Evolutionary conservation across 2,113 vertebrate species (phyloP), one percentile per base, ranked within the genome.

Genomic region (Psammodynastes pulverulentus): DNA sequence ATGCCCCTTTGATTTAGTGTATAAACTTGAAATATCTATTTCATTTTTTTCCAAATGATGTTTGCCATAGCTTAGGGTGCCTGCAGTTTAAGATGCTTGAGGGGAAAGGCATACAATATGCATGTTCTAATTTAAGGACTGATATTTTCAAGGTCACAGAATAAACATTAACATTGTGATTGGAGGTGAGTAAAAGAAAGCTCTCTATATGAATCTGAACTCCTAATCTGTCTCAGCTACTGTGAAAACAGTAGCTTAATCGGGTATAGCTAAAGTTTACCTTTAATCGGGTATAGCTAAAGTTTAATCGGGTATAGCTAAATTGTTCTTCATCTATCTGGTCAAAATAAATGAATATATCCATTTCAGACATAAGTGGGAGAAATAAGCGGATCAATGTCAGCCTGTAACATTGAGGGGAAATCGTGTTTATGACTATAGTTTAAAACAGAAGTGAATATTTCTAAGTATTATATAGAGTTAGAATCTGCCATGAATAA

Each of bases 321-420:
- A 94, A 93, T 34, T 79, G 1, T 87, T 91, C 90, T 6, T 86
- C 90, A 94, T 45, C 1, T 48, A 92, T 52, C 72, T 86, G 90
- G 54, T 89, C 43, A 93, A 93, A 94, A 21, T 1, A 89, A 90
- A 84, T 84, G 0, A 39, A 2, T 92, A 91, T 87, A 96, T 94
- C 93, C 15, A 17, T 96, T 92, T 7, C 0, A 19, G 5, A 87
- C 0, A 53, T 89, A 91, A 56, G 90, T 95, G 62, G 48, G 1
- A 90, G 13, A 95, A 93, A 92, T 86, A 93, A 90, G 12, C 0
- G 91, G 87, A 91, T 93, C 91, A 91, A 84, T 93, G 39, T 91
- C 0, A 90, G 58, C 1, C 13, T 88, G 92, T 86, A 93, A 87
- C 87, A n/a, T 0, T 84, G 46, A 89, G 48, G 48, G 1, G 91